Conservation (phyloP, 2,888 invertebrate genomes). For the Acleris literana region DNA sequence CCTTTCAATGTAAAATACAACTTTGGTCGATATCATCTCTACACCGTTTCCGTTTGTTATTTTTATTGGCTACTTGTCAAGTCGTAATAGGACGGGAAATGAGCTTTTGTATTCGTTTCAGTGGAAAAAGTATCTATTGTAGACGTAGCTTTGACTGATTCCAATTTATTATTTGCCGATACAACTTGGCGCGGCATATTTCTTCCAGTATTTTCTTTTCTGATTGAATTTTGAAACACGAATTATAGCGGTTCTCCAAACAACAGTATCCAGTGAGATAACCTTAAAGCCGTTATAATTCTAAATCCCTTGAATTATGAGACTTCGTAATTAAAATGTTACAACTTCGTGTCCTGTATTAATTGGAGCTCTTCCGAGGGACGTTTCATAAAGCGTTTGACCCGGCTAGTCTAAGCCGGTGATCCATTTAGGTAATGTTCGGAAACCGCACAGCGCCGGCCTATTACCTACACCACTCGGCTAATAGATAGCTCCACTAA, state of each 20-base stretch:
- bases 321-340: conserved; percentile 17
- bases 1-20: conserved; percentile 12
- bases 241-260: no score
- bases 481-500: conserved; percentile 60
- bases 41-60: conserved; percentile 34
- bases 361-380: conserved; percentile 17
- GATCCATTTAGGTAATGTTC: conserved; percentile 69
- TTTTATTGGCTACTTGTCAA: conserved; percentile 38
- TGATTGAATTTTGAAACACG: background rate
- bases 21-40: conserved; percentile 25
- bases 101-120: conserved; percentile 32
- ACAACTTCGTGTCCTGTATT: conserved; percentile 8
- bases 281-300: background rate
- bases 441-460: conserved; percentile 54
- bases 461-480: conserved; percentile 53
- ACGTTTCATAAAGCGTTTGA: conserved; percentile 21
- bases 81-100: conserved; percentile 36
- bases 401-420: conserved; percentile 49
- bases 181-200: background rate
- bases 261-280: no score
- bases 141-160: conserved; percentile 23
- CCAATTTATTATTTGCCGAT: conserved; percentile 22
- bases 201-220: background rate
- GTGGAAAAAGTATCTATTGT: conserved; percentile 32
- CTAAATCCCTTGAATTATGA: conserved; percentile 8